Base-by-base conservation (phyloP, 2,888 invertebrate species). In the Plagiodera versicolora region DNA sequence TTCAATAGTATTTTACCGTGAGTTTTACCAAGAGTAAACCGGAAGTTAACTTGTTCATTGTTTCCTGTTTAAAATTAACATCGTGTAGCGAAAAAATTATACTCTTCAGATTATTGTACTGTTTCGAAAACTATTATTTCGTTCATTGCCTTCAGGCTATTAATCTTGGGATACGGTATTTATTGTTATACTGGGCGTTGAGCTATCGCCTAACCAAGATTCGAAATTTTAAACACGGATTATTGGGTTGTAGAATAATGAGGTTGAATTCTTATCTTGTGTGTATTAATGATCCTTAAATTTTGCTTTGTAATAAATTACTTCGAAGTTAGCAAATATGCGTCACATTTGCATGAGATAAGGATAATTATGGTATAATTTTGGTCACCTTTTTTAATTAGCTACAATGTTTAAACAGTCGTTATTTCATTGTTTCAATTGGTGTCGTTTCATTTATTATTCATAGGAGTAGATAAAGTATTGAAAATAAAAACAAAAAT, bases 391-490 rank as follows among this genome's bases (percentile, higher is more conserved):
- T 24, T 24, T 24, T 52, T 18, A 35, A 32, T 50, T 28, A 19
- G 32, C 39, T 19, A 32, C 52, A 52, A 35, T 10, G 18, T 52
- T 18, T 52, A 52, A 30, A 52, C 52, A 52, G 35, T 52, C 18
- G 28, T 19, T 52, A 5, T 30, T 50, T 50, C 14, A 11, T 49
- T 19, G 18, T 46, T 17, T 46, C n/a, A n/a, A n/a, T n/a, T n/a
- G n/a, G n/a, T n/a, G n/a, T n/a, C n/a, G n/a, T n/a, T n/a, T n/a
- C n/a, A n/a, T n/a, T n/a, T n/a, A n/a, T n/a, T n/a, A n/a, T n/a
- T n/a, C n/a, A n/a, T n/a, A n/a, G n/a, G n/a, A n/a, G n/a, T n/a
- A n/a, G n/a, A n/a, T n/a, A n/a, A n/a, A n/a, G n/a, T n/a, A n/a
- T n/a, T n/a, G n/a, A n/a, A n/a, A n/a, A n/a, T n/a, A n/a, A n/a